Evolutionary conservation across 2,797 vertebrate species (phyloP), one percentile per base, ranked within the genome.

Genomic region (Otolemur crassicaudatus): DNA sequence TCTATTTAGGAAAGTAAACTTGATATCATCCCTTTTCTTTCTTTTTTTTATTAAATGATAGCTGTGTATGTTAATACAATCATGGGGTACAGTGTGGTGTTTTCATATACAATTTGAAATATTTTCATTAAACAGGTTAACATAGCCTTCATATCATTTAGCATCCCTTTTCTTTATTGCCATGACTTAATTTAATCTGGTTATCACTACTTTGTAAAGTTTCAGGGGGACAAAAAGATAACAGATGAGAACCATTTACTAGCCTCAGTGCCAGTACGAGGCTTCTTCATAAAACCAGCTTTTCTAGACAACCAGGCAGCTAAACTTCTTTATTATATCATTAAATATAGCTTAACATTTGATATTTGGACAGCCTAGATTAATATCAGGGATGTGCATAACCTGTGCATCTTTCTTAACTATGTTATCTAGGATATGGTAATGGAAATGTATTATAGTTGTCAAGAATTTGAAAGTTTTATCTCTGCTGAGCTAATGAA

Each of bases 301-400:
- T 93, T 87, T 94, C 29, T 56, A 80, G 53, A 87, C 86, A 76
- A 89, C 11, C 23, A 90, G 63, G 46, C 37, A 72, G 60, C 72
- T 92, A 89, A 73, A 84, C 61, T 58, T 77, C 86, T 61, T 83
- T 94, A 80, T 91, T 77, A 87, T 79, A 72, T 25, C 56, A 46
- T 70, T 61, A 94, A 92, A 83, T 90, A 73, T 81, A 67, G 22
- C 83, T 96, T 76, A 70, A 73, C 88, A 81, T 81, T 85, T 88
- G 79, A 79, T 95, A 91, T 80, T 85, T 97, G 82, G 31, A 89
- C 61, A 95, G 22, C 31, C 23, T 84, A 85, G 49, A 53, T 79
- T 94, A 97, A 80, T 90, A 60, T 90, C 37, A 94, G 23, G 82
- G 49, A 76, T 82, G 31, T n/a, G 53, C 34, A 40, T 94, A 87